These are phyloP conservation scores for Callipepla squamata DNA, from an alignment of 2,113 vertebrate species.

Conservation along the genomic window DNA sequence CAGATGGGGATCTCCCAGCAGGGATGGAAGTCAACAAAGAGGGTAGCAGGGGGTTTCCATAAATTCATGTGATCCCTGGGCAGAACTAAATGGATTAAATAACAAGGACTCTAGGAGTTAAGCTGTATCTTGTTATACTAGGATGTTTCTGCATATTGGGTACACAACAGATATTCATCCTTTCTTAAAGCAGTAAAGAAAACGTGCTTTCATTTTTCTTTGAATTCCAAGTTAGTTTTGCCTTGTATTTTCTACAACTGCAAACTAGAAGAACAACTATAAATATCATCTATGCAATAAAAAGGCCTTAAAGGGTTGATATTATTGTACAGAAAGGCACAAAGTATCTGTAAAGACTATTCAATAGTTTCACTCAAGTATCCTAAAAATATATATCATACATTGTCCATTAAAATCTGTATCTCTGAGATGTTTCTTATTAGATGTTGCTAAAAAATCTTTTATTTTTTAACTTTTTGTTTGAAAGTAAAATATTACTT, in stretches of 20 bases:
- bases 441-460: background rate
- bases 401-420: background rate
- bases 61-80: conserved; percentile 62
- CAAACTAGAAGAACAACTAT: background rate
- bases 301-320: background rate
- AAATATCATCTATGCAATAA: background rate
- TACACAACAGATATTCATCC: conserved; percentile 2
- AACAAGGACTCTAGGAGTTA: conserved; percentile 64
- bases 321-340: background rate
- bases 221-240: background rate
- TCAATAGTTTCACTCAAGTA: background rate
- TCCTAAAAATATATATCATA: background rate
- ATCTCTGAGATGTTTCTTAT: background rate
- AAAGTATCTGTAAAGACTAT: background rate
- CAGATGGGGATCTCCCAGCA: conserved; percentile 77
- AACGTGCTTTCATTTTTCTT: background rate
- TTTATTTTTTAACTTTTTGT: background rate
- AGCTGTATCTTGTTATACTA: conserved; percentile 67
- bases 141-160: conserved; percentile 13
- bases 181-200: conserved; percentile 6
- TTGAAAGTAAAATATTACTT: background rate
- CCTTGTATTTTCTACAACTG: background rate
- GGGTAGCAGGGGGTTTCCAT: conserved; percentile 54
- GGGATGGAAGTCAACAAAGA: conserved; percentile 75
- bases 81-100: conserved; percentile 75